These are phyloP conservation scores for Bufo gargarizans DNA, from an alignment of 2,113 vertebrate species.

Conservation along the genomic window DNA sequence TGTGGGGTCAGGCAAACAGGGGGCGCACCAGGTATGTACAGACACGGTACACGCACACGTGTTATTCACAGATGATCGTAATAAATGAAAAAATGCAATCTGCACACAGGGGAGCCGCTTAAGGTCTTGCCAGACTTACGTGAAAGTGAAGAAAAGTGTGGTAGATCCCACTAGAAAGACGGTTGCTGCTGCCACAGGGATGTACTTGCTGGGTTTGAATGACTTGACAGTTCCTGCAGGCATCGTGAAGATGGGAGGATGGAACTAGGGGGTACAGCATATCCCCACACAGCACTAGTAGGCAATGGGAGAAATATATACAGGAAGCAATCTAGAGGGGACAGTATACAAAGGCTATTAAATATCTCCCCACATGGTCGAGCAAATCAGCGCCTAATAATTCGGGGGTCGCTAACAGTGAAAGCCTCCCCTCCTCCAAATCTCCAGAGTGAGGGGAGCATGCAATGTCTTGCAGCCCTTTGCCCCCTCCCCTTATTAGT, in stretches of 20 bases:
- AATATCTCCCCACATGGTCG: constrained; percentile 14
- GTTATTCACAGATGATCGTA: no score
- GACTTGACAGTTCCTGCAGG: constrained; percentile 82
- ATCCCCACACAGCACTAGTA: constrained; percentile 75
- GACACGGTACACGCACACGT: no score
- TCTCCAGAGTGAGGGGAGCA: constrained; percentile 45
- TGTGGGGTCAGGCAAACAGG: no score
- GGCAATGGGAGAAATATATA: constrained; percentile 61
- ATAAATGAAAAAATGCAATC: neutral
- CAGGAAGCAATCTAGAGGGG: constrained; percentile 55
- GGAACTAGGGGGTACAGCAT: constrained; percentile 77
- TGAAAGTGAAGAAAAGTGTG: constrained; percentile 96
- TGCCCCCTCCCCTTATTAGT: constrained; percentile 41
- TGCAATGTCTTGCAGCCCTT: constrained; percentile 44
- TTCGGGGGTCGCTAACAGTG: neutral
- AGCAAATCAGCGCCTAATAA: neutral
- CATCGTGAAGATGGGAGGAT: constrained; percentile 80
- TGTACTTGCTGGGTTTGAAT: constrained; percentile 95
- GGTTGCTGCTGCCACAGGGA: constrained; percentile 93
- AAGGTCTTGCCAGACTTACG: constrained; percentile 78
- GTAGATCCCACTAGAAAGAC: constrained; percentile 93
- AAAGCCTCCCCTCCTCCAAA: constrained; percentile 40
- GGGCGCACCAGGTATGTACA: no score
- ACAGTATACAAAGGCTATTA: neutral
- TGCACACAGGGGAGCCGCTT: neutral